Conservation (phyloP, 2,113 vertebrate species). For the Hydrochoerus hydrochaeris region DNA sequence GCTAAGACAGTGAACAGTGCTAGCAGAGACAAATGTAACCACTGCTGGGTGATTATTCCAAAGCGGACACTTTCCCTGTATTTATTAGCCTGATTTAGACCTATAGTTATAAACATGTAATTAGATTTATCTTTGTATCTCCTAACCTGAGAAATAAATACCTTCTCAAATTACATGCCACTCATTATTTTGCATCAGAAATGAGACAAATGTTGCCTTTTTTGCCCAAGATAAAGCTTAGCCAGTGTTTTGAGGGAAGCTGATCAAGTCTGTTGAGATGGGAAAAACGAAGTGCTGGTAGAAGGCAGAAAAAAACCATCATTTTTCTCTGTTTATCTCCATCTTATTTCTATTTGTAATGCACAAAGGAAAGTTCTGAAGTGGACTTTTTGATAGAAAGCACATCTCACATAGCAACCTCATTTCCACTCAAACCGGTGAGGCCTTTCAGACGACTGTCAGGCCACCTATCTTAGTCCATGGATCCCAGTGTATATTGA, state of each 20-base stretch:
- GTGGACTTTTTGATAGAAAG: slow-evolving; percentile 62
- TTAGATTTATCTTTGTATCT: not conserved
- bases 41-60: not conserved
- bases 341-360: slow-evolving; percentile 57
- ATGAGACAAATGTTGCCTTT: not conserved
- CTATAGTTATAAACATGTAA: not conserved
- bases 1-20: not conserved
- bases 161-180: not conserved
- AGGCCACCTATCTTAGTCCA: slow-evolving; percentile 41
- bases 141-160: not conserved
- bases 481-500: slow-evolving; percentile 61
- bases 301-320: not conserved
- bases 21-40: not conserved
- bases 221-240: not conserved
- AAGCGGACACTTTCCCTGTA: not conserved
- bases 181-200: not conserved
- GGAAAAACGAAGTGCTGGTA: not conserved
- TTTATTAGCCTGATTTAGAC: slow-evolving; percentile 47
- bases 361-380: slow-evolving; percentile 69
- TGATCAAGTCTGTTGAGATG: not conserved
- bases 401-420: slow-evolving; percentile 4
- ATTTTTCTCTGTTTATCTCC: slow-evolving; percentile 45
- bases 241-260: not conserved
- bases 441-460: not conserved
- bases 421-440: slow-evolving; percentile 65